Percentiles rank a stretch among this genome's conserved stretches.
Conservation (phyloP, 2,888 invertebrate species). For the Platycnemis pennipes region DNA sequence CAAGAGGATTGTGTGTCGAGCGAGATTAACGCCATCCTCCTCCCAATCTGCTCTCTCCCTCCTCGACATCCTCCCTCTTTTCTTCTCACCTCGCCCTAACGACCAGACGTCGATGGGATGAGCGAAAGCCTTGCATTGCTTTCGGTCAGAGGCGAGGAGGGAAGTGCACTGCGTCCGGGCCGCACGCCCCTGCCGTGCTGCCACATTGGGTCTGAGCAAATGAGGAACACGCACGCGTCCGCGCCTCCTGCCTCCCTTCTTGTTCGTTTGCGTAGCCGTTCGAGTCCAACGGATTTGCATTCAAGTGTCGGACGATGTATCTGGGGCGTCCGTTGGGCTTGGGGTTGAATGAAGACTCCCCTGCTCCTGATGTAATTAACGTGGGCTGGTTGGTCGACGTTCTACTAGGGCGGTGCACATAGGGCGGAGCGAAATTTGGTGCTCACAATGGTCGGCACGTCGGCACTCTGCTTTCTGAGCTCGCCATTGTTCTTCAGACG, state of each 20-base stretch:
- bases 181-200: background rate
- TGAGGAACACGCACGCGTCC: background rate
- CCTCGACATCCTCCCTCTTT: background rate
- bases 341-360: background rate
- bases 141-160: background rate
- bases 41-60: background rate
- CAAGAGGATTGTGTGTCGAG: background rate
- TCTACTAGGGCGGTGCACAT: background rate
- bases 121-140: background rate
- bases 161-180: background rate
- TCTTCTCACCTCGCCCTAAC: background rate
- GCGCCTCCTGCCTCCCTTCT: background rate
- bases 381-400: background rate
- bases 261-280: background rate
- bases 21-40: background rate
- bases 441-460: background rate
- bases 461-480: no score
- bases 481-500: no score
- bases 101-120: background rate
- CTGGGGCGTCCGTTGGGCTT: background rate
- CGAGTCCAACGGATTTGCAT: conserved; percentile 13
- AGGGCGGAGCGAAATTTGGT: background rate
- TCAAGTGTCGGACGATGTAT: background rate
- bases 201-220: background rate
- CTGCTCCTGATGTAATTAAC: background rate